phyloP scores from a whole-genome alignment of 2,797 vertebrate species.

The Tadarida brasiliensis region DNA sequence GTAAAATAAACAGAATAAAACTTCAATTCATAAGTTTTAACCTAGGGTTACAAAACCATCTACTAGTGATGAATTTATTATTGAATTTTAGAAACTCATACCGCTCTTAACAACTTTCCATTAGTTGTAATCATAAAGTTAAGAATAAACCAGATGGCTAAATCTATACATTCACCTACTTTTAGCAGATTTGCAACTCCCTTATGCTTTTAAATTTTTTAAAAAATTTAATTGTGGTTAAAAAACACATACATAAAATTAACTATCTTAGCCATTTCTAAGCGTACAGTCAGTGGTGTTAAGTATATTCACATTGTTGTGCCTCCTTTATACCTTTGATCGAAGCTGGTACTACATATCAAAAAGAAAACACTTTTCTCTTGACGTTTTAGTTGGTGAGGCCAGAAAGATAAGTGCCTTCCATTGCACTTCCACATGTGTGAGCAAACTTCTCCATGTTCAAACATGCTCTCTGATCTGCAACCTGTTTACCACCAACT shows the following conservation, averaged over 20 bases:
- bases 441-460: not conserved
- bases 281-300: not conserved
- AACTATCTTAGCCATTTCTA: not conserved
- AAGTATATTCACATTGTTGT: not conserved
- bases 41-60: not conserved
- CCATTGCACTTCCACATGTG: not conserved
- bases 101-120: not conserved
- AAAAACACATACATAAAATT: not conserved
- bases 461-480: not conserved
- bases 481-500: not conserved
- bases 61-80: not conserved
- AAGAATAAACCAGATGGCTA: not conserved
- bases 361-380: not conserved
- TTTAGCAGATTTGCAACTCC: not conserved
- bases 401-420: not conserved
- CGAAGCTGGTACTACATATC: not conserved
- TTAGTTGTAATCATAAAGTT: not conserved
- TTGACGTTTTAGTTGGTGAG: not conserved
- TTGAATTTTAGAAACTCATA: not conserved
- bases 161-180: not conserved
- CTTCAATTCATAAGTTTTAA: not conserved
- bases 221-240: not conserved
- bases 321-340: not conserved
- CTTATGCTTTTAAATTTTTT: not conserved
- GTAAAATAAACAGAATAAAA: constrained; percentile 16